Percentiles rank a stretch among this genome's conserved stretches.
phyloP scores from a whole-genome alignment of 2,888 invertebrate species.

The Eustalomyia histrio region DNA sequence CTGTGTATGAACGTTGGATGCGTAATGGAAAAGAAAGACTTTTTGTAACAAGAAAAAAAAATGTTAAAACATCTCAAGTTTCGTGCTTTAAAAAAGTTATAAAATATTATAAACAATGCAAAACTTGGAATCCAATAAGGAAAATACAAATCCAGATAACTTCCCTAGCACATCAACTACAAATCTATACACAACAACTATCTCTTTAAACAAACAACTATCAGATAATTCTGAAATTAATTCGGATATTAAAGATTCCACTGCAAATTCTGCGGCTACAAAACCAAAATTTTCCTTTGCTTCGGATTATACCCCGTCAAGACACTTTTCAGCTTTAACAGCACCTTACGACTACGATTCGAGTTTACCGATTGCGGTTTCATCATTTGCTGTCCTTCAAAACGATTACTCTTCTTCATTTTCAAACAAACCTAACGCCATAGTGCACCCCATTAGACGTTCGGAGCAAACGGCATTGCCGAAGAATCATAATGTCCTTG shows the following conservation, averaged over 20 bases:
- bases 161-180: constrained; percentile 55
- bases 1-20: constrained; percentile 2
- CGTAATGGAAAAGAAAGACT: constrained; percentile 5
- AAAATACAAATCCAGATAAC: constrained; percentile 67
- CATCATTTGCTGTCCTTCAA: constrained; percentile 71
- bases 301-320: constrained; percentile 59
- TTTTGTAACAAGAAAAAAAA: constrained; percentile 19
- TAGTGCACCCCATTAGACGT: constrained; percentile 81
- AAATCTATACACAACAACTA: constrained; percentile 45
- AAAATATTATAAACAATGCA: constrained; percentile 67
- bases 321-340: constrained; percentile 27
- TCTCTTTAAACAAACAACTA: constrained; percentile 54
- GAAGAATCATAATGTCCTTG: constrained; percentile 37
- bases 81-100: not conserved
- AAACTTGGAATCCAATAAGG: constrained; percentile 59
- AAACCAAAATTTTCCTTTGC: constrained; percentile 75
- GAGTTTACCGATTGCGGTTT: constrained; percentile 65
- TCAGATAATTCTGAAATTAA: constrained; percentile 19
- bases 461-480: constrained; percentile 68
- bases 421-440: constrained; percentile 81
- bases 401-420: constrained; percentile 67
- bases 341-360: constrained; percentile 58
- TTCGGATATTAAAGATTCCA: constrained; percentile 24
- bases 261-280: constrained; percentile 23
- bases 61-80: constrained; percentile 40